A percentile compares a stretch with the other conserved stretches of the same genome.
Conservation (phyloP, 2,888 invertebrate species). For the Eueremaeus valkanovi region DNA sequence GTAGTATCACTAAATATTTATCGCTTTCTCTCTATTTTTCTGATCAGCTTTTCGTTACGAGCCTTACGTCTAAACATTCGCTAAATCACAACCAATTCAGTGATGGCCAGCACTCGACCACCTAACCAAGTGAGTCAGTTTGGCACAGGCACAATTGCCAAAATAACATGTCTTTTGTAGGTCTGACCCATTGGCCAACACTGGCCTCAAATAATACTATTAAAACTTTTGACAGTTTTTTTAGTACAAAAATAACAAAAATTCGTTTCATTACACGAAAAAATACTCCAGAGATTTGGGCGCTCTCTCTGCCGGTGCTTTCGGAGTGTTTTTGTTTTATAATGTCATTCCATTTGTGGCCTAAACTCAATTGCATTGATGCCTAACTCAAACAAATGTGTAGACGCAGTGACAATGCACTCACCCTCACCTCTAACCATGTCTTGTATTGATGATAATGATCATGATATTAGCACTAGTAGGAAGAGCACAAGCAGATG, state of each 20-base stretch:
- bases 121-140: no score
- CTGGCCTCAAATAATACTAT: not conserved
- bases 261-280: not conserved
- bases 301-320: not conserved
- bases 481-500: not conserved
- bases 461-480: constrained; percentile 13
- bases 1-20: constrained; percentile 28
- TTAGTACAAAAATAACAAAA: constrained; percentile 7
- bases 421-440: not conserved
- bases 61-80: no score
- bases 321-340: not conserved
- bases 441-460: constrained; percentile 21
- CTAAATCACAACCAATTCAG: no score
- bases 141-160: no score
- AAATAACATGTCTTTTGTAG: no score
- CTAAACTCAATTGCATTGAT: not conserved
- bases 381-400: constrained; percentile 17
- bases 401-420: constrained; percentile 3
- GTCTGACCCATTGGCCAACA: no score
- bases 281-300: constrained; percentile 29
- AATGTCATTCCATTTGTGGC: constrained; percentile 20
- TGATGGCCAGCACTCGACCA: no score
- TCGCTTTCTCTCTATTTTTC: not conserved
- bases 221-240: constrained; percentile 7
- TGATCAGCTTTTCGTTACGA: no score